Evolutionary conservation across 2,797 vertebrate species (phyloP).

Genomic region (Emys orbicularis): DNA sequence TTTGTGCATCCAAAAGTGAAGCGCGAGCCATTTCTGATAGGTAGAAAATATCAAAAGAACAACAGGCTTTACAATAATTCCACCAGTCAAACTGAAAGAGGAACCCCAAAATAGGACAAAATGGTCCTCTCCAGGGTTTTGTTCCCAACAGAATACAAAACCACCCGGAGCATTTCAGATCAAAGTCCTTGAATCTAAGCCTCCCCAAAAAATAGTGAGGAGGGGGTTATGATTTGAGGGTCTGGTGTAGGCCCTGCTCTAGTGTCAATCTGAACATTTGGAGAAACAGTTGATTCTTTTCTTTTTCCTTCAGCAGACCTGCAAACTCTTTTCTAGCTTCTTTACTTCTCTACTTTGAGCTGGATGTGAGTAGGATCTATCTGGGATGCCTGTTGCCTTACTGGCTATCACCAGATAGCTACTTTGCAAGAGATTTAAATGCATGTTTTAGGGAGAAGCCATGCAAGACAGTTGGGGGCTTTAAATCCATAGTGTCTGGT

Average conservation of each 20-base stretch:
- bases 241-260: neutral
- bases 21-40: accelerated
- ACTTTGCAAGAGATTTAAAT: neutral
- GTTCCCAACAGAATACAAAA: neutral
- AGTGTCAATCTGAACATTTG: neutral
- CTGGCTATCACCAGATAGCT: neutral
- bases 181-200: neutral
- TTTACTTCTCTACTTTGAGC: neutral
- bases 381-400: neutral
- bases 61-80: neutral
- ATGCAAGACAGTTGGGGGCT: neutral
- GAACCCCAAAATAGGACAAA: neutral
- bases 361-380: neutral
- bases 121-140: neutral
- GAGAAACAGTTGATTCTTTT: neutral
- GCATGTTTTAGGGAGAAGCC: neutral
- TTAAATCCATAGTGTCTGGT: neutral
- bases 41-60: neutral
- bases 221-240: neutral
- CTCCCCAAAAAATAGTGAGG: neutral
- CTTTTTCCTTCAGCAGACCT: neutral
- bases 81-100: neutral
- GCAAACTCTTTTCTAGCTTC: neutral
- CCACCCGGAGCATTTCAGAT: neutral
- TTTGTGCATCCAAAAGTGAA: slow-evolving; percentile 23